phyloP scores from a whole-genome alignment of 2,113 vertebrate genomes.

The Brevimyrus niger region DNA sequence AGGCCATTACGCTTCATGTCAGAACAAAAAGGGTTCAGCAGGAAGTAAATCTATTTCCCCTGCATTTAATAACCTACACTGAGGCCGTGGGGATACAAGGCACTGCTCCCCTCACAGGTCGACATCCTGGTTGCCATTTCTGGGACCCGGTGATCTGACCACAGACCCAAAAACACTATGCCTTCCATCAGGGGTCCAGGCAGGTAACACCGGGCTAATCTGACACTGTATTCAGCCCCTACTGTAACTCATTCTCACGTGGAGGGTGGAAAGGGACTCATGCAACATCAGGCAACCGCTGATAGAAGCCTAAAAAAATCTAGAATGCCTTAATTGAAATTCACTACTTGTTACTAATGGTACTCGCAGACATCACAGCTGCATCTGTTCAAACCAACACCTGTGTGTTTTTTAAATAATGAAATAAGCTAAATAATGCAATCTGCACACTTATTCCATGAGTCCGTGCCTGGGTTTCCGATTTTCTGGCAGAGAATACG shows the following conservation, averaged over 20 bases:
- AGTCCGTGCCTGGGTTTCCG: not conserved
- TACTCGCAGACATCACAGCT: not conserved
- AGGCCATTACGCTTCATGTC: not conserved
- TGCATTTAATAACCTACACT: not conserved
- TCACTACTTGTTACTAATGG: not conserved
- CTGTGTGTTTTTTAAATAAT: not conserved
- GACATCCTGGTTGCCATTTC: not conserved
- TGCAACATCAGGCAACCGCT: not conserved
- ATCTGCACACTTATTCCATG: not conserved
- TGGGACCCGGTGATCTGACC: not conserved
- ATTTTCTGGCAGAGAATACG: not conserved
- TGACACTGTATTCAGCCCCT: not conserved
- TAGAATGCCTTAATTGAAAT: not conserved
- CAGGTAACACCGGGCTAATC: not conserved
- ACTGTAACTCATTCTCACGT: not conserved
- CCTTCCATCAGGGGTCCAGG: not conserved
- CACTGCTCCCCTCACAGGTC: too few species aligned
- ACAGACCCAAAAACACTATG: not conserved
- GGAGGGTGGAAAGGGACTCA: constrained; percentile 11
- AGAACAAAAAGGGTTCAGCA: not conserved
- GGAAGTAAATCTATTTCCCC: constrained; percentile 5
- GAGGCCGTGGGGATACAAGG: not conserved
- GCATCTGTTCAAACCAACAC: not conserved
- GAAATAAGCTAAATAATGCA: not conserved
- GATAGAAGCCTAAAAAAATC: not conserved